Conservation (phyloP, 2,113 vertebrate species). For the Pipra filicauda region DNA sequence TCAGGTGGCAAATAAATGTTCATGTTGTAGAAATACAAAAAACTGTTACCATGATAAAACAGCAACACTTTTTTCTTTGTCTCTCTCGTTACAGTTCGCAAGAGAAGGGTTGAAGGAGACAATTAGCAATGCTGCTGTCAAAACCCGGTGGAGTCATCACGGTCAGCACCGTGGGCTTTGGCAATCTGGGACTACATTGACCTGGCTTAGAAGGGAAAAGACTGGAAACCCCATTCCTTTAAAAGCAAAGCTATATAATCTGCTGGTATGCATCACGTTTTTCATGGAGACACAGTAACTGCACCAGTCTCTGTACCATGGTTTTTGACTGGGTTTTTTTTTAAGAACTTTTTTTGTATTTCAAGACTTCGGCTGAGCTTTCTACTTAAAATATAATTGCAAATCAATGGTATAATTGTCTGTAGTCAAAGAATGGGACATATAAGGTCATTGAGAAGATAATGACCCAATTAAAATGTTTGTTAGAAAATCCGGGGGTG, state of each 20-base stretch:
- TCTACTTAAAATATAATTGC: conserved; percentile 21
- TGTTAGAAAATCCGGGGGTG: conserved; percentile 1
- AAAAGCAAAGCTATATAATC: conserved; percentile 29
- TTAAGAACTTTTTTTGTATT: conserved; percentile 26
- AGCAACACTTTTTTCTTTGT: neutral
- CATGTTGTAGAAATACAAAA: neutral
- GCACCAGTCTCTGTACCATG: conserved; percentile 1
- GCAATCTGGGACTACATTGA: conserved; percentile 70
- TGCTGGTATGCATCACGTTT: conserved; percentile 21
- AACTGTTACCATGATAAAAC: neutral
- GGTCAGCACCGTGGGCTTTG: conserved; percentile 70
- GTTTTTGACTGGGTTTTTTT: neutral
- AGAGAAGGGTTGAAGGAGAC: conserved; percentile 90
- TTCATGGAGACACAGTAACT: conserved; percentile 30
- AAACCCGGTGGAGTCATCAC: conserved; percentile 61
- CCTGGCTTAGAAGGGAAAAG: conserved; percentile 91
- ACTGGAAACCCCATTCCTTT: conserved; percentile 85
- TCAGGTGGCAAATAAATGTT: neutral
- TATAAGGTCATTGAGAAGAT: conserved; percentile 5
- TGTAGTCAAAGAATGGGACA: conserved; percentile 45
- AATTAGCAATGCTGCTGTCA: conserved; percentile 54
- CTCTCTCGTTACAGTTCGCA: conserved; percentile 79
- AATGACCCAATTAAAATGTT: neutral
- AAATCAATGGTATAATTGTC: conserved; percentile 42
- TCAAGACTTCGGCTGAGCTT: neutral